Evolutionary conservation across 1,140 invertebrate species (phyloP).

Genomic region (Lucilia sericata): DNA sequence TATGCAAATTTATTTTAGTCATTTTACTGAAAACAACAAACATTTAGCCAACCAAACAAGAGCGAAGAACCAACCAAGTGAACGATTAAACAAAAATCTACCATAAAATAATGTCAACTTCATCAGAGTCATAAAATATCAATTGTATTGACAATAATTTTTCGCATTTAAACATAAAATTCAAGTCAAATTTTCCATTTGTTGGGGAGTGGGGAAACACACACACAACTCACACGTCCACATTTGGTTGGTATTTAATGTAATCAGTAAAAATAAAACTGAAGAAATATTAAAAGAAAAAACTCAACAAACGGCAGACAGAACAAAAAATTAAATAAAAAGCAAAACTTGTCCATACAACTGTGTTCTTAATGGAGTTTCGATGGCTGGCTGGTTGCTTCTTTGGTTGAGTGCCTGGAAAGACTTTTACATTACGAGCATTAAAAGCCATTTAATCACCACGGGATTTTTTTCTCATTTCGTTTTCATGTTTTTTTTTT

Average conservation of each 20-base stretch:
- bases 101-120: constrained; percentile 44
- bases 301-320: not conserved
- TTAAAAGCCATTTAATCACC: constrained; percentile 38
- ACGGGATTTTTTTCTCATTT: constrained; percentile 18
- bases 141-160: constrained; percentile 48
- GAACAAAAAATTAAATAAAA: not conserved
- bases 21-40: constrained; percentile 4
- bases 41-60: not conserved
- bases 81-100: constrained; percentile 26
- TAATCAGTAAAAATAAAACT: not conserved
- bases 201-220: not conserved
- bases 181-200: constrained; percentile 42
- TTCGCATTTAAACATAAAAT: constrained; percentile 43
- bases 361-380: constrained; percentile 14
- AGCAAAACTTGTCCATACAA: not conserved
- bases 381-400: not conserved
- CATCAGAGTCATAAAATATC: constrained; percentile 40
- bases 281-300: not conserved
- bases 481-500: not conserved
- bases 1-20: constrained; percentile 39
- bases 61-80: not conserved
- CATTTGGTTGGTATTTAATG: not conserved
- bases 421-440: not conserved
- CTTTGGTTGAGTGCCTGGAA: constrained; percentile 4
- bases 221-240: not conserved